Percentiles rank a stretch among this genome's conserved stretches.
phyloP scores from a whole-genome alignment of 1,140 invertebrate species.

The Drosophila ohnishii region DNA sequence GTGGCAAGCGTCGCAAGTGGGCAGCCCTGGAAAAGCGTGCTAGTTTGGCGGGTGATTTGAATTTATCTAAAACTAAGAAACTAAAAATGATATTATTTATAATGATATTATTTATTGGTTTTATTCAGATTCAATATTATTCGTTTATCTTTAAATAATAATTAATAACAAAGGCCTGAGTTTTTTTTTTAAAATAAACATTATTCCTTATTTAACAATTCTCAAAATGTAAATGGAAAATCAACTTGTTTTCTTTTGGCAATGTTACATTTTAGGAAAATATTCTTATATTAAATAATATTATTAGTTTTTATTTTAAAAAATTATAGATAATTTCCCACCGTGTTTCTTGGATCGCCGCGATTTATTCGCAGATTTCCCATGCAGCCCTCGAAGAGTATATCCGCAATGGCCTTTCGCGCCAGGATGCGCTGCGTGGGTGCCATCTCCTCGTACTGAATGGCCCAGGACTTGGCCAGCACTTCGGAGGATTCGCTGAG shows the following conservation, averaged over 20 bases:
- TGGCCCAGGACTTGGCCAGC: conserved; percentile 75
- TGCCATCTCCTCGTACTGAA: conserved; percentile 75
- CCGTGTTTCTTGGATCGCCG: conserved; percentile 32
- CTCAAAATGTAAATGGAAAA: background rate
- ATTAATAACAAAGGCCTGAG: background rate
- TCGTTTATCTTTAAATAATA: background rate
- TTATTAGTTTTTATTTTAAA: background rate
- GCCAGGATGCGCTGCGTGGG: conserved; percentile 72
- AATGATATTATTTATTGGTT: background rate
- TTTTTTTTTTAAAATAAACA: background rate
- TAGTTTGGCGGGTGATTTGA: background rate
- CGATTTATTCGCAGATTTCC: conserved; percentile 73
- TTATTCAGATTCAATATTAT: background rate
- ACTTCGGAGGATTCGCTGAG: conserved; percentile 67
- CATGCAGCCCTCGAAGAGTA: conserved; percentile 78
- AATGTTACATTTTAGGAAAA: background rate
- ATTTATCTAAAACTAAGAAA: background rate
- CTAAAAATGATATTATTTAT: background rate
- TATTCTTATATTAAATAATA: background rate
- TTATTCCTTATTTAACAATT: background rate
- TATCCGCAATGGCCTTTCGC: conserved; percentile 74
- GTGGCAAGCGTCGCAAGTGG: conserved; percentile 2
- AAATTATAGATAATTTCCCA: conserved; percentile 39
- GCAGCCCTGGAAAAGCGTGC: background rate
- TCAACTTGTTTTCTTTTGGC: background rate